These are phyloP conservation scores for Takifugu flavidus DNA, from an alignment of 2,113 vertebrate species.

Conservation along the genomic window DNA sequence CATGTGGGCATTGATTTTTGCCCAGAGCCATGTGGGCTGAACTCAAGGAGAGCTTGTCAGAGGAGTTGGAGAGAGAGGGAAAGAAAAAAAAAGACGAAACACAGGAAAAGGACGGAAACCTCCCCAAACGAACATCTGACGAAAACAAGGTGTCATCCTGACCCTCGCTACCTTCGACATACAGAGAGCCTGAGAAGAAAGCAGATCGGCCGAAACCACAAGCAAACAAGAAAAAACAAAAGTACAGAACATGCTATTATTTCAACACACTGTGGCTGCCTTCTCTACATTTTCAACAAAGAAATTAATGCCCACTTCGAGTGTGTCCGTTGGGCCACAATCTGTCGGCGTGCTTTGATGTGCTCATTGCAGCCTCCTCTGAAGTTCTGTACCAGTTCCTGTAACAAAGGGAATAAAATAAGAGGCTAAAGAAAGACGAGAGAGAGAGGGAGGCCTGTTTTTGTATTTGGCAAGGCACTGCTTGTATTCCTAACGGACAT, in stretches of 20 bases:
- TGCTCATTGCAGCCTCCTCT: conserved; percentile 69
- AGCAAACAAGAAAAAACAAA: conserved; percentile 46
- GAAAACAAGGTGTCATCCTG: conserved; percentile 59
- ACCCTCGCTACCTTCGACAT: conserved; percentile 60
- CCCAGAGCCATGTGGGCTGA: conserved; percentile 73
- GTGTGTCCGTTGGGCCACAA: conserved; percentile 71
- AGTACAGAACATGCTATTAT: conserved; percentile 46
- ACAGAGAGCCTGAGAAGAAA: conserved; percentile 37
- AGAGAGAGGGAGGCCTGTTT: conserved; percentile 57
- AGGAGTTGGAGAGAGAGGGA: conserved; percentile 51
- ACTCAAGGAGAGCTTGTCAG: conserved; percentile 69
- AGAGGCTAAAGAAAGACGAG: conserved; percentile 65
- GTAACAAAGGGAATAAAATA: conserved; percentile 74
- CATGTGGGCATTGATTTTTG: conserved; percentile 79
- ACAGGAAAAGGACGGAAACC: conserved; percentile 58
- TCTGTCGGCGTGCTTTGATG: conserved; percentile 71
- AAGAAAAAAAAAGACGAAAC: conserved; percentile 39
- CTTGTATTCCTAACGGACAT: conserved; percentile 70
- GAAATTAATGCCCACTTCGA: conserved; percentile 69
- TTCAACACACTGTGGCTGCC: conserved; percentile 48
- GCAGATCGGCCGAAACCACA: conserved; percentile 36
- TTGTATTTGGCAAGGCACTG: conserved; percentile 67
- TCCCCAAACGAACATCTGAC: conserved; percentile 57
- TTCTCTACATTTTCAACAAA: conserved; percentile 69
- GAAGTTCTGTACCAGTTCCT: conserved; percentile 68